Conservation (phyloP, 2,113 vertebrate species). For the Cervus canadensis region DNA sequence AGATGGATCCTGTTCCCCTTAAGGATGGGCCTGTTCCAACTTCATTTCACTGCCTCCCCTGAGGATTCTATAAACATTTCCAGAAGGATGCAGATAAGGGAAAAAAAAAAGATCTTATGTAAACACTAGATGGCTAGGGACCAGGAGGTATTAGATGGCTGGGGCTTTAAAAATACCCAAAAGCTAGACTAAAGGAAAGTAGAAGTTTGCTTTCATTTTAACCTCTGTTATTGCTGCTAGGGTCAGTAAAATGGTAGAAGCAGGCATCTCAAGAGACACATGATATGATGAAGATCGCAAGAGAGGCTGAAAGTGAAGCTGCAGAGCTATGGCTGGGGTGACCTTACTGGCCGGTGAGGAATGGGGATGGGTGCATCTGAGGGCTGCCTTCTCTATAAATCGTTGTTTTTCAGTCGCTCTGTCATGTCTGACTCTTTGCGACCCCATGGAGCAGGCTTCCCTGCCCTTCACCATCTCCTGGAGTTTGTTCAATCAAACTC, state of each 20-base stretch:
- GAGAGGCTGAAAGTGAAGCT: not conserved
- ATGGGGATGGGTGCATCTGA: not conserved
- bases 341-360: not conserved
- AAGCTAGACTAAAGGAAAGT: slow-evolving; percentile 33
- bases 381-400: not conserved
- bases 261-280: not conserved
- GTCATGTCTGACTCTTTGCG: not conserved
- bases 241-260: not conserved
- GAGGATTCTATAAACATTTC: slow-evolving; percentile 66
- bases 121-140: slow-evolving; percentile 63
- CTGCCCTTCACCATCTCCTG: not conserved
- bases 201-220: slow-evolving; percentile 41
- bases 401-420: not conserved
- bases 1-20: slow-evolving; percentile 64
- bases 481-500: not conserved
- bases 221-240: not conserved
- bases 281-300: not conserved
- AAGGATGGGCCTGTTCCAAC: slow-evolving; percentile 20
- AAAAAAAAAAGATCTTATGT: slow-evolving; percentile 7
- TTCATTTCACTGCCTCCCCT: slow-evolving; percentile 40
- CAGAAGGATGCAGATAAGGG: slow-evolving; percentile 67
- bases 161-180: slow-evolving; percentile 63
- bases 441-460: not conserved
- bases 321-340: not conserved
- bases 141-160: slow-evolving; percentile 66